Base-by-base conservation (phyloP, 2,113 vertebrate species). In the Struthio camelus region DNA sequence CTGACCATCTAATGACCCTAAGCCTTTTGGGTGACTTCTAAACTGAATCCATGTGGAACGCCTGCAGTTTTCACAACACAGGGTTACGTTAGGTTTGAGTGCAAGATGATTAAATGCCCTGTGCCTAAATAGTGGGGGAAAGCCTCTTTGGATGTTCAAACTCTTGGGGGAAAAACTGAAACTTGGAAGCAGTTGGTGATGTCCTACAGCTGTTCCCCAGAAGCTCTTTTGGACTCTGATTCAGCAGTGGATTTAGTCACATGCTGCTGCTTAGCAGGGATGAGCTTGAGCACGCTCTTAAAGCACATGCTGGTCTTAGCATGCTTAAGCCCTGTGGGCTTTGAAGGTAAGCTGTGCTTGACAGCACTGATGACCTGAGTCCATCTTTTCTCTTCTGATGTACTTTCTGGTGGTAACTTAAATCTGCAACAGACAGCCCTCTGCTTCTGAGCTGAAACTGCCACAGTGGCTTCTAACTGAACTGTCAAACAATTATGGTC, bases 331-430 rank as follows among this genome's bases (percentile, higher is more conserved):
- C 34, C 27, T 79, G 44, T 81, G 44, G 70, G 77, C 81, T 95
- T 93, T 93, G 72, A 64, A 91, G 82, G n/a, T 84, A 86, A 94
- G 69, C 83, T 86, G 46, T 93, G 77, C 51, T 61, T 86, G 69
- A 7, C 59, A 50, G n/a, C 42, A n/a, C 0, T 67, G 53, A 22
- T 93, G 73, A 40, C 56, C 44, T 15, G 48, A 94, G 69, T 61
- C 53, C 76, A 69, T 81, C 23, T 85, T 58, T 70, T 61, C 16
- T 9, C 69, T 62, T 71, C 56, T 93, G 48, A 6, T 71, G 20
- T 17, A 42, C 32, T 83, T 66, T 13, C 18, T 53, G 5, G 16
- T 65, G 78, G 69, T 82, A n/a, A 13, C 73, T 76, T 84, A 38
- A 56, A 34, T 13, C 70, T 85, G 28, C 32, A 15, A 13, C 34